These are phyloP conservation scores for Parazoanthus swiftii DNA, from an alignment of 92 coral and sea anemone species.

Conservation along the genomic window DNA sequence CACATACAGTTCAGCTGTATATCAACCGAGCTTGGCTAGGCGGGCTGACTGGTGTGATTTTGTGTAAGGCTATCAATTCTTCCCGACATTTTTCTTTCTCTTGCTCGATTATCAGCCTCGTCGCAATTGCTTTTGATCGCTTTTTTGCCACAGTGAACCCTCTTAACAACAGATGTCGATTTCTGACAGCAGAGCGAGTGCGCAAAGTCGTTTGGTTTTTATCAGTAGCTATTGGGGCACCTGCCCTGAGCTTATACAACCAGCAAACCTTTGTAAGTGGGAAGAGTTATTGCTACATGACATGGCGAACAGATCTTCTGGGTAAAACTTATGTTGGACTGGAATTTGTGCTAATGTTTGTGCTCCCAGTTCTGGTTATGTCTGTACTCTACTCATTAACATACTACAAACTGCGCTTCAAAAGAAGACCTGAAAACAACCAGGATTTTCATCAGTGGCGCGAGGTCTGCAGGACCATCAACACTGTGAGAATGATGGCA, in stretches of 20 bases:
- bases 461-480: conserved; percentile 30
- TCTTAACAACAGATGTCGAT: conserved; percentile 4
- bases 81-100: conserved; percentile 47
- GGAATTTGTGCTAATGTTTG: conserved; percentile 37
- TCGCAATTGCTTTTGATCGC: conserved; percentile 52
- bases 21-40: conserved; percentile 46
- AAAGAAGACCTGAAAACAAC: conserved; percentile 10
- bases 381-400: conserved; percentile 32
- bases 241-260: conserved; percentile 38
- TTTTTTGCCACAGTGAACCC: conserved; percentile 34
- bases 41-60: conserved; percentile 39
- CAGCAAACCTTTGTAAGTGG: conserved; percentile 12
- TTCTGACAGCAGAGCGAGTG: conserved; percentile 9
- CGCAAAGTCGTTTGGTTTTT: conserved; percentile 32
- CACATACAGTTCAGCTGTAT: conserved; percentile 34
- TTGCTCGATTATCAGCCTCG: conserved; percentile 45
- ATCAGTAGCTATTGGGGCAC: conserved; percentile 28
- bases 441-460: conserved; percentile 16
- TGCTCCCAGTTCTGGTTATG: conserved; percentile 34
- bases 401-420: conserved; percentile 12
- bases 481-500: conserved; percentile 38
- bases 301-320: neutral
- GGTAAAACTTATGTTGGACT: conserved; percentile 27
- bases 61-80: conserved; percentile 48
- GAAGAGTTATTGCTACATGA: conserved; percentile 29